Conservation (phyloP, 1,140 invertebrate genomes). For the Psix sp. region DNA sequence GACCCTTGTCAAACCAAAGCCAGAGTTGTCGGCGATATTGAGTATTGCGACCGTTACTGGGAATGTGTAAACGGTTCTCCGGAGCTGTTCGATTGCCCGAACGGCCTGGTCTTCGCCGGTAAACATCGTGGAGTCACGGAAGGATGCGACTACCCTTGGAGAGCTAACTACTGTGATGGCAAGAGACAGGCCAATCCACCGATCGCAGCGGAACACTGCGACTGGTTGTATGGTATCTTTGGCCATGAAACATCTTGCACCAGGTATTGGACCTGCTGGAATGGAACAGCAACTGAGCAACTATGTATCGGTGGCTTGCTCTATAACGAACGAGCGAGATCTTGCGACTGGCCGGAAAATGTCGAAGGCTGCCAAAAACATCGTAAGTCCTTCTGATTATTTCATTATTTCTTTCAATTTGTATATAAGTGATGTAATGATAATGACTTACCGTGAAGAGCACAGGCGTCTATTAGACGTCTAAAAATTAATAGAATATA, state of each 20-base stretch:
- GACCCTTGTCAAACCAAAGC: slow-evolving; percentile 88
- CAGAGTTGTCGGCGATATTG: slow-evolving; percentile 84
- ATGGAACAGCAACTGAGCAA: slow-evolving; percentile 93
- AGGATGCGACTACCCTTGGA: slow-evolving; percentile 92
- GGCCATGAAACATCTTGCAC: slow-evolving; percentile 95
- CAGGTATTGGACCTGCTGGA: slow-evolving; percentile 96
- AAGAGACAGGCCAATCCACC: slow-evolving; percentile 88
- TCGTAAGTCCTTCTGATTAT: slow-evolving; percentile 85
- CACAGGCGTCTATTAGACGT: too few relatives aligned
- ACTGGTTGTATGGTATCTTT: slow-evolving; percentile 95
- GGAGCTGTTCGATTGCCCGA: slow-evolving; percentile 91
- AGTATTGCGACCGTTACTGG: slow-evolving; percentile 92
- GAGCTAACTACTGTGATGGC: slow-evolving; percentile 89
- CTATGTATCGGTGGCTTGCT: slow-evolving; percentile 94
- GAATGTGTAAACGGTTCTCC: slow-evolving; percentile 87
- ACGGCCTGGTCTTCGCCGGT: slow-evolving; percentile 91
- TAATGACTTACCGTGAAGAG: too few relatives aligned
- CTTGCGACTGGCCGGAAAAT: slow-evolving; percentile 95
- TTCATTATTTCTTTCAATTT: too few relatives aligned
- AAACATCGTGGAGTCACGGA: slow-evolving; percentile 91
- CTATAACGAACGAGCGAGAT: slow-evolving; percentile 92
- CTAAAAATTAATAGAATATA: too few relatives aligned
- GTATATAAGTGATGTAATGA: too few relatives aligned
- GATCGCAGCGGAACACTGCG: slow-evolving; percentile 90
- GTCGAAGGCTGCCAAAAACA: slow-evolving; percentile 95